phyloP scores from a whole-genome alignment of 2,888 invertebrate genomes.

The Amaurobius ferox region DNA sequence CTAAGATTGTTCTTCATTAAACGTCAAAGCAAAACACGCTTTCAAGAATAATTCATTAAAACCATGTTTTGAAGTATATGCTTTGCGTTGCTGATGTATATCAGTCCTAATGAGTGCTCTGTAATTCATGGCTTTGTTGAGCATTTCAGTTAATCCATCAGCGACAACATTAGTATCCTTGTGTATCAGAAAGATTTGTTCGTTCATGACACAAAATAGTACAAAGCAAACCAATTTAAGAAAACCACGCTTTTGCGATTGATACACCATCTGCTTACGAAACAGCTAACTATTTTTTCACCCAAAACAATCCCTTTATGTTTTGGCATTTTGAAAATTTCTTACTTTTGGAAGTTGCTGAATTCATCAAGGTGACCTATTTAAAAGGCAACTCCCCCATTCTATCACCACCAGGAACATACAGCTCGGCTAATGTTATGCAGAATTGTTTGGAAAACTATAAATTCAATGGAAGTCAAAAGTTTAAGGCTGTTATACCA shows the following conservation, averaged over 20 bases:
- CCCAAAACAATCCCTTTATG: neutral
- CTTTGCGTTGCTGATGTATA: no score
- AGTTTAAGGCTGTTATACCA: neutral
- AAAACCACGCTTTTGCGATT: neutral
- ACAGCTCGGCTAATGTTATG: neutral
- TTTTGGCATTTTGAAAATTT: neutral
- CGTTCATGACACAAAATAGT: no score
- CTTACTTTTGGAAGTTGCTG: neutral
- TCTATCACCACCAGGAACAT: neutral
- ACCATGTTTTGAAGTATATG: no score
- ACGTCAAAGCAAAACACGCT: no score
- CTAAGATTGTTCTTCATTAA: no score
- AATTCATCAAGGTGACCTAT: constrained; percentile 47
- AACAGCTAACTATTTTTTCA: neutral
- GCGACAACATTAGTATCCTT: no score
- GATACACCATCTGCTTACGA: neutral
- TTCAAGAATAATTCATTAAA: no score
- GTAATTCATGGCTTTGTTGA: no score
- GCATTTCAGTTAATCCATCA: no score
- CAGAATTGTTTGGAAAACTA: neutral
- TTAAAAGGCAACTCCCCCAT: constrained; percentile 4
- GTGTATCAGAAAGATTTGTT: no score
- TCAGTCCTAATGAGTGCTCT: no score
- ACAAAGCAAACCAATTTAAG: neutral
- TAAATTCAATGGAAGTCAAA: neutral